Evolutionary conservation across 2,888 invertebrate genomes (phyloP), one percentile per base, ranked within the genome.

Genomic region (Nomada fucata): DNA sequence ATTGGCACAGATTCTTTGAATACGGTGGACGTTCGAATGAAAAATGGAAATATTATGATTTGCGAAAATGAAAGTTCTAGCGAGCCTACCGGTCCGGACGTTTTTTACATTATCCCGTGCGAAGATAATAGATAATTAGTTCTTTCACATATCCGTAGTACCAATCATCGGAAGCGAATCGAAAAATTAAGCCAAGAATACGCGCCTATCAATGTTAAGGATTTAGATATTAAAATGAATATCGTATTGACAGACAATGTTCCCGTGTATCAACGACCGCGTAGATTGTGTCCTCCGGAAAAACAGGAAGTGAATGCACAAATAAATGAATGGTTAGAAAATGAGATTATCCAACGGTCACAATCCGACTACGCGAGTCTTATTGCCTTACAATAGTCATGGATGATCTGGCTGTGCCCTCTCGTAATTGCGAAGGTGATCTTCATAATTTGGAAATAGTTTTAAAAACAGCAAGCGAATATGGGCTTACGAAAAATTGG

Each of bases 311-410:
- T 93, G 0, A 86, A 92, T 10, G 55, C 79, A 0, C 90, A 90
- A 78, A 86, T 93, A 42, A 72, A 87, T 0, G 64, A 80, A n/a
- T 93, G 93, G 92, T n/a, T 92, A 18, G 42, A 84, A 2, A 83
- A 90, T 7, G 90, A 89, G 10, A 89, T 93, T 0, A 86, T 93
- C n/a, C 83, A 86, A 61, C 88, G 87, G 0, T 90, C 91, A 20
- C 64, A 60, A 23, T 92, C 92, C 0, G 91, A 92, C 15, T 93
- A 90, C 73, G 88, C 92, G 2, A 92, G 90, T 44, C 77, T n/a
- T n/a, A n/a, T n/a, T n/a, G n/a, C n/a, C n/a, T n/a, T n/a, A n/a
- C n/a, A n/a, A n/a, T n/a, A n/a, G n/a, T n/a, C n/a, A 29, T 29
- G 29, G 29, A 29, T 29, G 29, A 29, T 29, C 44, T 60, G n/a